phyloP scores from a whole-genome alignment of 2,113 vertebrate species.

The Calonectris borealis region DNA sequence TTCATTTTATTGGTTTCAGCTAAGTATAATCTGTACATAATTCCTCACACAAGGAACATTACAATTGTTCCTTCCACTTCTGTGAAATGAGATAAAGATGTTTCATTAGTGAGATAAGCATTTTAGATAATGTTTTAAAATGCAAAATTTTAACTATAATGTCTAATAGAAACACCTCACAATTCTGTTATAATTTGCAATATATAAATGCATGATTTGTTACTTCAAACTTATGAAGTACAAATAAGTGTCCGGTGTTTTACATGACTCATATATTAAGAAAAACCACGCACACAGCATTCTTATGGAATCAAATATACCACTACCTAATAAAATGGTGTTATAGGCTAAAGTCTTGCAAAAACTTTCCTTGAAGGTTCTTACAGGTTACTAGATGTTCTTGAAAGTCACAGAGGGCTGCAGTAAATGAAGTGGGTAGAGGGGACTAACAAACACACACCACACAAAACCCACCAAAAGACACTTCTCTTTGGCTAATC shows the following conservation, averaged over 20 bases:
- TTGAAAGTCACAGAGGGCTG: background rate
- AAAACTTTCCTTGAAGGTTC: background rate
- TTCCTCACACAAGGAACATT: background rate
- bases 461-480: background rate
- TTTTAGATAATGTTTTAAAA: background rate
- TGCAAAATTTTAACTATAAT: background rate
- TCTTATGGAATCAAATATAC: background rate
- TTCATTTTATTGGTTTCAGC: background rate
- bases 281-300: fast-evolving
- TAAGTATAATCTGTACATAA: background rate
- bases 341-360: background rate
- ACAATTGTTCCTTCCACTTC: background rate
- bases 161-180: background rate
- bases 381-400: background rate
- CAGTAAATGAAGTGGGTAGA: background rate
- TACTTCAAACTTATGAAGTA: background rate
- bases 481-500: background rate
- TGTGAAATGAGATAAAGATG: background rate
- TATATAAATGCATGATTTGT: background rate
- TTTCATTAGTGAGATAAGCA: background rate
- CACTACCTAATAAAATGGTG: background rate
- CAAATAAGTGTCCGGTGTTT: background rate
- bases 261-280: background rate
- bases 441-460: background rate
- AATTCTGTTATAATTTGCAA: background rate